Base-by-base conservation (phyloP, 2,888 invertebrate species). In the Cheilosia scutellata region DNA sequence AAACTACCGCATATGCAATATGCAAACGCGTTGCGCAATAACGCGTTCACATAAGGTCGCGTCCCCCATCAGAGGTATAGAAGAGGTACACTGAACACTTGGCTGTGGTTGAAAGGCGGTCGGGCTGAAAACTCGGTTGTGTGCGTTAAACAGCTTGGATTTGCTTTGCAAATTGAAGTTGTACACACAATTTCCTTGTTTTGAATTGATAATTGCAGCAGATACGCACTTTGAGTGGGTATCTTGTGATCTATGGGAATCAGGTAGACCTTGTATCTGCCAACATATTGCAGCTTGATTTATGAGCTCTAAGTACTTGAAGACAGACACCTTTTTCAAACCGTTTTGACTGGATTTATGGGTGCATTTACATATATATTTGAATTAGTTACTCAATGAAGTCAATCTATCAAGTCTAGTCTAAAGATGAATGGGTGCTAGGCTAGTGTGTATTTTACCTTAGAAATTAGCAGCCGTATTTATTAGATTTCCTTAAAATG, bases 1-100 rank as follows among this genome's bases (percentile, higher is more conserved):
- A 63, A 80, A 55, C 71, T 66, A 60, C 65, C 66, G 71, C 66
- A 65, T 53, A 74, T 82, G 77, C 66, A 83, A 83, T 83, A 83
- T 83, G 83, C 68, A 74, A 83, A 80, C 13, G 51, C 33, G 42
- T 84, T 84, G 75, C 84, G 80, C 66, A 84, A 84, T 79, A 71
- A 55, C 60, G 75, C 75, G 25, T 31, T 71, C 80, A 49, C 80
- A 71, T 84, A 84, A 84, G 84, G 84, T 84, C 84, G 51, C 51
- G 80, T 84, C 84, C 75, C 65, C 83, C 57, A 51, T 63, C 29
- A 25, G 27, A 33, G 0, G 33, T 33, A 33, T 33, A n/a, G n/a
- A n/a, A 33, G 6, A 2, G 7, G 33, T 33, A 0, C 4, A 25
- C 31, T n/a, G n/a, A 33, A 66, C 11, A 25, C 49, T 76, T 66